These are phyloP conservation scores for Palythoa grandiflora DNA, from an alignment of 92 coral and sea anemone genomes.

Conservation along the genomic window DNA sequence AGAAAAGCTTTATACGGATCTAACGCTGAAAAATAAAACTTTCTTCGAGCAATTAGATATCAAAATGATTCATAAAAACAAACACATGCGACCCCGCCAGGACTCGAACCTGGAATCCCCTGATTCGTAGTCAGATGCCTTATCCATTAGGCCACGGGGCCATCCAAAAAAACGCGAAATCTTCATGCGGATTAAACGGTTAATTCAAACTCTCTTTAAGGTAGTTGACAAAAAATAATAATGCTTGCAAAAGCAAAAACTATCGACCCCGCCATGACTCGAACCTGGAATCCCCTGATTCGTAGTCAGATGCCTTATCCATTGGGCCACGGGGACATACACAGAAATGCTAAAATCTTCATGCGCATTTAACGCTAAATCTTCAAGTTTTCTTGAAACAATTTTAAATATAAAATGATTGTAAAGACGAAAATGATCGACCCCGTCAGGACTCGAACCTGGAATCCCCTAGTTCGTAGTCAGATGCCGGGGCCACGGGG, in stretches of 20 bases:
- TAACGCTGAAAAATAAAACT: too few species aligned
- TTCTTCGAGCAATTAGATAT: too few species aligned
- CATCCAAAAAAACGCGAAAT: background rate
- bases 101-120: slow-evolving; percentile 68
- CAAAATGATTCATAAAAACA: too few species aligned
- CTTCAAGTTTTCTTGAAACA: too few species aligned
- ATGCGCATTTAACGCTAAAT: too few species aligned
- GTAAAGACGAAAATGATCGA: background rate
- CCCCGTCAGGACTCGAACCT: slow-evolving; percentile 68
- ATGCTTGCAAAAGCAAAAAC: too few species aligned
- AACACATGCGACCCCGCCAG: background rate
- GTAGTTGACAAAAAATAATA: too few species aligned
- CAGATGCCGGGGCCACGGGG: slow-evolving; percentile 38
- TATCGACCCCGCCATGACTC: slow-evolving; percentile 64
- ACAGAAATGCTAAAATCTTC: too few species aligned
- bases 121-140: slow-evolving; percentile 63
- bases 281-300: slow-evolving; percentile 63
- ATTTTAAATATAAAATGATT: too few species aligned
- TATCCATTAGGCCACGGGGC: slow-evolving; percentile 51
- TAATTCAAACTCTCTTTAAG: too few species aligned
- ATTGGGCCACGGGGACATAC: slow-evolving; percentile 21
- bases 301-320: slow-evolving; percentile 65
- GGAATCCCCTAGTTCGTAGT: slow-evolving; percentile 57
- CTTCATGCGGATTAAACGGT: too few species aligned
- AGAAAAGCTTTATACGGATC: too few species aligned